Base-by-base conservation (phyloP, 1,140 invertebrate genomes). In the Hesperophylax magnus region DNA sequence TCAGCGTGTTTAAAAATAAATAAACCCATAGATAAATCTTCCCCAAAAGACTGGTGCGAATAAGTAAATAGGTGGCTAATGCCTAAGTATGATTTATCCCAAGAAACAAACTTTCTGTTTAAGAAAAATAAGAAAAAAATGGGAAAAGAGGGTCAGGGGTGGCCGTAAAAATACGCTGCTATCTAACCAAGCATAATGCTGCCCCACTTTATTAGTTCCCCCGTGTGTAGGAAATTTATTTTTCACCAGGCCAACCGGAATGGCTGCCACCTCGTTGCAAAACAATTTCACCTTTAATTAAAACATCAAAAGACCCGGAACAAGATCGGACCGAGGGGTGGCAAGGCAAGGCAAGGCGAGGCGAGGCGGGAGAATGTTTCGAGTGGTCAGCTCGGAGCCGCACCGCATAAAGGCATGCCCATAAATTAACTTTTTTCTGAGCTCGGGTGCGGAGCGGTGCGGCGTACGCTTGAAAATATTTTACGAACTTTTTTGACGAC, bases 221-320 rank as follows among this genome's bases (percentile, higher is more conserved):
- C 31, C 31, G 63, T 71, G 67, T 71, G 39, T 22, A n/a, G 31
- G 34, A 71, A 52, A 71, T 71, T 71, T 71, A 71, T 71, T 71
- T 71, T 71, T 52, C 67, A 4, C 63, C 56, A 1, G 34, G 24
- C 61, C 63, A 47, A 17, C 11, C 27, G 63, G 63, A 17, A 14
- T 71, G 18, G 39, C 15, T 20, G 15, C 34, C 39, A 71, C 31
- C 67, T 71, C 31, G 67, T 71, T 71, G 31, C 67, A 71, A 71
- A 71, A 71, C 67, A 71, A 71, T 71, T 71, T 71, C 67, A 71
- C 67, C 67, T 71, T 71, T 71, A 71, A 71, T 71, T 71, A 71
- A 53, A 71, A 71, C 67, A 71, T 52, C 67, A 71, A 71, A 53
- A 18, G 67, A 27, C 24, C n/a, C 17, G 17, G 22, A 27, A 24